Base-by-base conservation (phyloP, 2,888 invertebrate genomes). In the Sinodicranocentrus sp. region DNA sequence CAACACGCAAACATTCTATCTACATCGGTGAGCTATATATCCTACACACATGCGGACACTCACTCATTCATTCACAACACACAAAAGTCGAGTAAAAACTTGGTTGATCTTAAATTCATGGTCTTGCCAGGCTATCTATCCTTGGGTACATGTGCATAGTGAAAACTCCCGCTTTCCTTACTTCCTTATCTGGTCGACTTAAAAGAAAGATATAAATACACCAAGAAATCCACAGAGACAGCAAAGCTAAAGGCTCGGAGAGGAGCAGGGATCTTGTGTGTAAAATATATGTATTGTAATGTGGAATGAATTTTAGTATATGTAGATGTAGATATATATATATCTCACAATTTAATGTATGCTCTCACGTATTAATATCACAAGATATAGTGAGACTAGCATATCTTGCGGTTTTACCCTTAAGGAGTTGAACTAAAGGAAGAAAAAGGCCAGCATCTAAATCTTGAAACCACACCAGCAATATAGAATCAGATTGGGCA, bases 181-280 rank as follows among this genome's bases (percentile, higher is more conserved):
- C 39, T 63, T 43, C 43, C 71, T 79, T 79, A 79, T 79, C 78
- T 79, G n/a, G 28, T 70, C 57, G 61, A 61, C 59, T 61, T 61
- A 44, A 70, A 70, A 39, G 63, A 79, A 79, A 79, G 78, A 79
- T 79, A 79, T 79, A 79, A 79, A 79, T 79, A 70, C 78, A 61
- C 71, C 23, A 63, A 44, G 68, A 70, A 70, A 33, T 57, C 67
- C 67, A 78, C 59, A 52, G 54, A 67, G 76, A 77, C 76, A 67
- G 76, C 25, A 52, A 39, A 28, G 25, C 54, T 43, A 77, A 67
- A 77, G n/a, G n/a, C n/a, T n/a, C n/a, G n/a, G n/a, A n/a, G n/a
- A 48, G 25, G 48, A 44, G 44, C 25, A 21, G 13, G n/a, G n/a
- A n/a, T 33, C 33, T 48, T 25, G 17, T 65, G n/a, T n/a, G 63